Base-by-base conservation (phyloP, 2,113 vertebrate genomes). In the Kryptolebias marmoratus region DNA sequence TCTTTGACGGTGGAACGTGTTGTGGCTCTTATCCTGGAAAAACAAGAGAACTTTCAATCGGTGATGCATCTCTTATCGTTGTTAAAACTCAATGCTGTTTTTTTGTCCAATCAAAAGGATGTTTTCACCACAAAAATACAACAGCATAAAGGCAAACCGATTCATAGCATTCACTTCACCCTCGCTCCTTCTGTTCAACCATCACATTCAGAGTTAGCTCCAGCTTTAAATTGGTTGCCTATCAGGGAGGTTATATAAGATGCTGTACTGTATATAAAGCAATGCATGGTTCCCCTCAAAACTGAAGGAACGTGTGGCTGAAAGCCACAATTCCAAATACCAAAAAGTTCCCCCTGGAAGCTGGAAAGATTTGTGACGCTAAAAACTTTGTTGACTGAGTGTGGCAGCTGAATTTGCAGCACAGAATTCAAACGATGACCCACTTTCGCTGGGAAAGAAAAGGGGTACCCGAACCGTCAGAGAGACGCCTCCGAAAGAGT, bases 21-120 rank as follows among this genome's bases (percentile, higher is more conserved):
- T 44, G 48, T 53, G 80, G 65, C 28, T 71, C n/a, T 87, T 84
- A 44, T 93, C 92, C 94, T 94, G 54, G 36, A 73, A 83, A 31
- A 88, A 65, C 82, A 1, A 71, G 2, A n/a, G 47, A 7, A 14
- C 2, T 44, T 16, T 45, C 13, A 28, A 56, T 18, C 22, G 22
- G 22, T 22, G 22, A 22, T 22, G 22, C 22, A 22, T 22, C 22
- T 22, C 22, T 22, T 22, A 22, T 22, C 11, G 14, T 1, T 31
- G 27, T 55, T 44, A 5, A 49, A 12, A 58, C 14, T 50, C 2
- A 58, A 11, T n/a, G n/a, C 2, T 53, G 10, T 11, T 22, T 53
- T 49, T n/a, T 53, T 10, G 9, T 53, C n/a, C 7, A 27, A 22
- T 53, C 4, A 1, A 27, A n/a, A 53, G 2, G 15, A 63, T 31